Evolutionary conservation across 2,797 vertebrate genomes (phyloP).

Genomic region (Gymnopithys bicolor): DNA sequence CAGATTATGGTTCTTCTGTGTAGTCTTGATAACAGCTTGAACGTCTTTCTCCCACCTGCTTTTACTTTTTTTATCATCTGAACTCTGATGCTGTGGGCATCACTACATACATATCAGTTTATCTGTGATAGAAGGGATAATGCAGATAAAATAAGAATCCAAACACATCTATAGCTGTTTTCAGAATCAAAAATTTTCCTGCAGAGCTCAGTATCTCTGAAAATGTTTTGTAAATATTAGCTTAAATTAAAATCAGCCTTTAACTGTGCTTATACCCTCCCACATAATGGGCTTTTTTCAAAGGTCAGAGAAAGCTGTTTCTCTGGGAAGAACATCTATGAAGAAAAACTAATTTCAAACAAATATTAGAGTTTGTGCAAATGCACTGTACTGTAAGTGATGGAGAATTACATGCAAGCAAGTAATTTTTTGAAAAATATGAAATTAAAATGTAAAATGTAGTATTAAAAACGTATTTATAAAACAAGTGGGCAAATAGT

Average conservation of each 20-base stretch:
- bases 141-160: neutral
- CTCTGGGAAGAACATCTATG: neutral
- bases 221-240: neutral
- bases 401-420: neutral
- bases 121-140: no score
- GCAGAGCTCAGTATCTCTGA: neutral
- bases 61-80: no score
- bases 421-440: neutral
- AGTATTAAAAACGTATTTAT: neutral
- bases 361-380: neutral
- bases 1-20: no score
- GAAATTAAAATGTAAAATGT: no score
- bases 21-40: no score
- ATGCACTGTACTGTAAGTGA: fast-evolving
- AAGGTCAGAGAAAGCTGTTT: neutral
- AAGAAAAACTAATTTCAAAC: neutral
- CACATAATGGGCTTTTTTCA: neutral
- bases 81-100: no score
- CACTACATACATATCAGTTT: no score
- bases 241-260: neutral
- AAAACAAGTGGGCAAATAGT: neutral
- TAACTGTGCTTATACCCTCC: neutral
- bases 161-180: neutral
- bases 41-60: no score
- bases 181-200: neutral